Evolutionary conservation across 2,888 invertebrate genomes (phyloP).

Genomic region (Meganola albula): DNA sequence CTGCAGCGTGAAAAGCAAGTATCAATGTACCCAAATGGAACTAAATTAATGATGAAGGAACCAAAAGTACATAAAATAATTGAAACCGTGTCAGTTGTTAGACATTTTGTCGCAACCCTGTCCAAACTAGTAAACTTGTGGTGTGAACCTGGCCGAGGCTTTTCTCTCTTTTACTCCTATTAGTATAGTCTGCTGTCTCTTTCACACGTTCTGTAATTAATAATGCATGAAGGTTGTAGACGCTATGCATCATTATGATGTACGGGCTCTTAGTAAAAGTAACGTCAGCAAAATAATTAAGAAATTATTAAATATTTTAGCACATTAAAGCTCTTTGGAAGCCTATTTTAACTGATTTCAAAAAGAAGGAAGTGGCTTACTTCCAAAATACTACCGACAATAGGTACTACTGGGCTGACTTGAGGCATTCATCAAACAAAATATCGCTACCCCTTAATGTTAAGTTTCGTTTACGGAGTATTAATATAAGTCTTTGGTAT

Average conservation of each 20-base stretch:
- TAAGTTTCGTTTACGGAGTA: too few relatives aligned
- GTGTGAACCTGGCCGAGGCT: conserved; percentile 35
- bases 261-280: conserved; percentile 41
- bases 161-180: conserved; percentile 25
- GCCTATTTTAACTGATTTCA: too few relatives aligned
- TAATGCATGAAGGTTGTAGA: conserved; percentile 64
- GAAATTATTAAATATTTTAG: conserved; percentile 38
- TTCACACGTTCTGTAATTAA: conserved; percentile 55
- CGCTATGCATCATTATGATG: conserved; percentile 60
- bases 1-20: too few relatives aligned
- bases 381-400: too few relatives aligned
- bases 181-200: conserved; percentile 28
- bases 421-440: too few relatives aligned
- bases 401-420: too few relatives aligned
- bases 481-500: too few relatives aligned
- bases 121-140: conserved; percentile 31
- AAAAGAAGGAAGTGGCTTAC: too few relatives aligned
- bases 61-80: conserved; percentile 24
- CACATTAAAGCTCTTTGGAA: too few relatives aligned
- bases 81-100: conserved; percentile 18
- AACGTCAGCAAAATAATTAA: conserved; percentile 47
- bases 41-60: conserved; percentile 18
- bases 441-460: too few relatives aligned
- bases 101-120: conserved; percentile 32
- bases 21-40: not conserved